Conservation (phyloP, 92 coral and sea anemone species). For the Porites rus region DNA sequence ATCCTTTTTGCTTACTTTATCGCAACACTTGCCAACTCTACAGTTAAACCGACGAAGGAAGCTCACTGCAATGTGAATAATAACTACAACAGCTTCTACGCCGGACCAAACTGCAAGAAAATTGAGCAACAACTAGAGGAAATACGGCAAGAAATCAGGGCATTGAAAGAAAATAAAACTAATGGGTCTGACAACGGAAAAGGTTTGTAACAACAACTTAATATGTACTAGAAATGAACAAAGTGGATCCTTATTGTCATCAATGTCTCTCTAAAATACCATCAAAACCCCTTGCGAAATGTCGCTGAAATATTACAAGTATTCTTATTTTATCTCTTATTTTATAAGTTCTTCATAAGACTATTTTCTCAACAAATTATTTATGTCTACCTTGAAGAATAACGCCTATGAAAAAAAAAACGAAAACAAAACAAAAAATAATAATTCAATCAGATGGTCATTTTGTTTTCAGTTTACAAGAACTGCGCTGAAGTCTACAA, state of each 20-base stretch:
- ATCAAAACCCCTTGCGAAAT: background rate
- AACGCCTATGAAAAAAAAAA: too few species aligned
- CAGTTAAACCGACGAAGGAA: background rate
- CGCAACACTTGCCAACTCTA: background rate
- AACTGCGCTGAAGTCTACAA: constrained; percentile 27
- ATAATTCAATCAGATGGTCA: too few species aligned
- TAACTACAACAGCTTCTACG: constrained; percentile 10
- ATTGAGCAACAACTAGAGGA: constrained; percentile 31
- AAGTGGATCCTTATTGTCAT: constrained; percentile 2
- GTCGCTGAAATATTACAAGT: too few species aligned
- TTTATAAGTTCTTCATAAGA: too few species aligned
- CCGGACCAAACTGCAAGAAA: constrained; percentile 39
- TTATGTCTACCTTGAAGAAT: too few species aligned
- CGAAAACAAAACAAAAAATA: too few species aligned
- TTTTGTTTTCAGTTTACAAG: constrained; percentile 3
- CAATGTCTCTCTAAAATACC: background rate
- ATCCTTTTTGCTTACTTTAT: background rate
- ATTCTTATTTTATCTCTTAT: too few species aligned
- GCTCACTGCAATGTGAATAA: constrained; percentile 5
- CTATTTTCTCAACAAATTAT: too few species aligned
- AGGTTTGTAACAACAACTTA: background rate
- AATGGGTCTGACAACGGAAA: constrained; percentile 3
- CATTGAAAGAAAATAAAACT: background rate
- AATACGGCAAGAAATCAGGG: background rate
- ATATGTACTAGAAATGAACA: background rate